Evolutionary conservation across 2,888 invertebrate species (phyloP).

Genomic region (Dasysyrphus tricinctus): DNA sequence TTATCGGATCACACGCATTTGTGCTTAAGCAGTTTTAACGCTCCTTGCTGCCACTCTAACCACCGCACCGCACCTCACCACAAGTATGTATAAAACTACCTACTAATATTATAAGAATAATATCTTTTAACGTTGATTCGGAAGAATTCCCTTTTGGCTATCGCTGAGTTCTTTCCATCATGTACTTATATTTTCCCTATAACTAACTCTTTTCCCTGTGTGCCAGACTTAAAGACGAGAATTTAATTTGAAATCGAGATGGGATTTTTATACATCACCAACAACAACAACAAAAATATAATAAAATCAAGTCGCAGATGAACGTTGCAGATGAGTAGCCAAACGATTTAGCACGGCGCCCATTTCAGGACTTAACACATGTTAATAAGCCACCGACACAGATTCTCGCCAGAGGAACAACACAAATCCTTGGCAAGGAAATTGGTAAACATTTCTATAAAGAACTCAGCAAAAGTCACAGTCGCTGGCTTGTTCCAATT

Average conservation of each 20-base stretch:
- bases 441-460: conserved; percentile 51
- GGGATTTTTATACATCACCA: conserved; percentile 31
- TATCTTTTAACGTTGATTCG: conserved; percentile 59
- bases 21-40: conserved; percentile 32
- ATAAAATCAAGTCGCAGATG: conserved; percentile 49
- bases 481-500: neutral
- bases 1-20: conserved; percentile 66
- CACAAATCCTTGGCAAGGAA: conserved; percentile 59
- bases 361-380: conserved; percentile 76
- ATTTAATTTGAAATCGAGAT: conserved; percentile 53
- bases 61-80: neutral
- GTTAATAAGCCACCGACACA: conserved; percentile 76
- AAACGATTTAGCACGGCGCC: conserved; percentile 75
- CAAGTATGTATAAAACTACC: neutral
- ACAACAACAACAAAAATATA: conserved; percentile 7
- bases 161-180: conserved; percentile 51
- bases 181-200: neutral
- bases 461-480: conserved; percentile 28
- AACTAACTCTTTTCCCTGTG: neutral
- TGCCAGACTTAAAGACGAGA: conserved; percentile 22
- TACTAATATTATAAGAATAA: neutral
- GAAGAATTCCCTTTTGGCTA: conserved; percentile 71
- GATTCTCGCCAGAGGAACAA: conserved; percentile 68
- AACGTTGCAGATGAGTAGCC: conserved; percentile 72
- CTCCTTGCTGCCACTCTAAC: neutral